These are phyloP conservation scores for Cheumatopsyche charites DNA, from an alignment of 1,140 invertebrate species.

Conservation along the genomic window DNA sequence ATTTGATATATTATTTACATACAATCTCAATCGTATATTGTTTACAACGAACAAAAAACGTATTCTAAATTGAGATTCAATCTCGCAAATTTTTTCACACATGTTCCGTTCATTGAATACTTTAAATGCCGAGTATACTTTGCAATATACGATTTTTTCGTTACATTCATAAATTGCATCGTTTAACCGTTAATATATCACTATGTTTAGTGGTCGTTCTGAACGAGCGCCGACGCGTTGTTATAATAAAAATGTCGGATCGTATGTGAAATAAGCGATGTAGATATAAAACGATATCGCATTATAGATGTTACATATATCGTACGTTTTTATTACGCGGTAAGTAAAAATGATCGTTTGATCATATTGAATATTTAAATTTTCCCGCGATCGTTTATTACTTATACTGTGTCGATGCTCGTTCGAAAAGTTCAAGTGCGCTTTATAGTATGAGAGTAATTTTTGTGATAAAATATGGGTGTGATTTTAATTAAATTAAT, in stretches of 20 bases:
- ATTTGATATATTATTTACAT: constrained; percentile 12
- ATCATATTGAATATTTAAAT: constrained; percentile 11
- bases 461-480: no score
- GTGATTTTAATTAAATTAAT: no score
- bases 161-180: constrained; percentile 22
- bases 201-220: constrained; percentile 10
- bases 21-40: constrained; percentile 12
- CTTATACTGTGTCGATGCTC: no score
- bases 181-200: constrained; percentile 19
- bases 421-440: no score
- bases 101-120: constrained; percentile 14
- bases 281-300: no score
- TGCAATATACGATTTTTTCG: no score
- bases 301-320: not conserved
- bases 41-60: constrained; percentile 11
- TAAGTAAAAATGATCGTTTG: not conserved
- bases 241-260: constrained; percentile 17
- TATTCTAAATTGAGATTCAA: not conserved
- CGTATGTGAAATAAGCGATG: no score
- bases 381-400: not conserved
- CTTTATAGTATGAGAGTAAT: no score
- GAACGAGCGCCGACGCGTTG: not conserved
- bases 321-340: not conserved
- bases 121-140: not conserved
- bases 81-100: not conserved